A percentile compares a stretch with the other conserved stretches of the same genome.
Conservation (phyloP, 2,888 invertebrate species). For the Epinotia nisella region DNA sequence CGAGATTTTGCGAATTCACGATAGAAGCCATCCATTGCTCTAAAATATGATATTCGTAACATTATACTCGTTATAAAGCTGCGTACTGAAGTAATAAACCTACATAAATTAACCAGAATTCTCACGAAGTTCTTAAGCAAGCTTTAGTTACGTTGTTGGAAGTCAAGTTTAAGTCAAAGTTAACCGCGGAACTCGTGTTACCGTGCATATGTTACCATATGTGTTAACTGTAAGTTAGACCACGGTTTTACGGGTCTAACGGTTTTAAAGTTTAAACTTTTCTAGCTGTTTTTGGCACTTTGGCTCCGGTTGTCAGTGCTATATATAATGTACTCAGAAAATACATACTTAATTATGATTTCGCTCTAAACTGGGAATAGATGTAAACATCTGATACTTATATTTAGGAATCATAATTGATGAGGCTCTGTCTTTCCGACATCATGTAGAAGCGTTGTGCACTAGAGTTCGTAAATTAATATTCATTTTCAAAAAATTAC, state of each 20-base stretch:
- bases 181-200: slow-evolving; percentile 4
- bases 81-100: background rate
- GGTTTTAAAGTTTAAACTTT: background rate
- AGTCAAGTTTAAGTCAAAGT: slow-evolving; percentile 13
- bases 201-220: slow-evolving; percentile 3
- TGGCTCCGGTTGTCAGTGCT: too few relatives aligned
- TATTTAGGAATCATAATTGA: too few relatives aligned
- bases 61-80: background rate
- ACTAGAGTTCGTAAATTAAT: too few relatives aligned
- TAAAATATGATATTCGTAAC: background rate
- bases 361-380: too few relatives aligned
- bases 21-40: background rate
- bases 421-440: too few relatives aligned
- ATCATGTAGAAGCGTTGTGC: too few relatives aligned
- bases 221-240: slow-evolving; percentile 4
- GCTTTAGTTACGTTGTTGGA: slow-evolving; percentile 1
- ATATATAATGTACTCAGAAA: too few relatives aligned
- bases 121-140: slow-evolving; percentile 3
- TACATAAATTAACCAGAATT: slow-evolving; percentile 2
- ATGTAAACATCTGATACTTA: too few relatives aligned
- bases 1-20: too few relatives aligned
- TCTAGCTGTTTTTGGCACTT: background rate
- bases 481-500: too few relatives aligned
- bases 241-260: background rate
- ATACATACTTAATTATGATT: too few relatives aligned